phyloP scores from a whole-genome alignment of 2,888 invertebrate species.

The Crematogaster levior region DNA sequence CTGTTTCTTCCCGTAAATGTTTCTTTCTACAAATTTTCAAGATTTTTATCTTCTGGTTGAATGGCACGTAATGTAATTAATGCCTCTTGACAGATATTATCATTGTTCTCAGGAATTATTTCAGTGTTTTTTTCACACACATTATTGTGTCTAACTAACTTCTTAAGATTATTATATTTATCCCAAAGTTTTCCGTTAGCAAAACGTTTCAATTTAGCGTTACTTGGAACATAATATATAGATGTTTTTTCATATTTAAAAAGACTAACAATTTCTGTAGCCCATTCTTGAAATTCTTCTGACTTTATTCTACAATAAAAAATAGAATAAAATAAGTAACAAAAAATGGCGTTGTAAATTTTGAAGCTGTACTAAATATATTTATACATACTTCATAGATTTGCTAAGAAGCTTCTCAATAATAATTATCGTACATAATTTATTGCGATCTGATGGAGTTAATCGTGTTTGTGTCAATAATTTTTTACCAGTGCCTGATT shows the following conservation, averaged over 20 bases:
- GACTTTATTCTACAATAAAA: not conserved
- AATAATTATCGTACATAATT: not conserved
- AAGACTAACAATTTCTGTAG: not conserved
- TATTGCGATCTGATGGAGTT: slow-evolving; percentile 13
- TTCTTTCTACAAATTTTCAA: not conserved
- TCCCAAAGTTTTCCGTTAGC: slow-evolving; percentile 23
- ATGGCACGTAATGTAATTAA: not conserved
- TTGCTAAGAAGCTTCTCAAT: slow-evolving; percentile 8
- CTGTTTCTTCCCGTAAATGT: not conserved
- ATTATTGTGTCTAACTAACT: not conserved
- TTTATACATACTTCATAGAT: slow-evolving; percentile 3
- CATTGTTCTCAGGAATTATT: not conserved
- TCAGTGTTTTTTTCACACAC: not conserved
- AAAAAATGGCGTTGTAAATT: too few relatives aligned
- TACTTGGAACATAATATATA: slow-evolving; percentile 52
- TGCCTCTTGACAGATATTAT: not conserved
- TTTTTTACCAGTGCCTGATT: not conserved
- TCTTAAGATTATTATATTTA: slow-evolving; percentile 25
- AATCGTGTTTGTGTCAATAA: not conserved
- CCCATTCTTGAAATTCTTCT: not conserved
- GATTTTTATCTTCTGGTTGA: not conserved
- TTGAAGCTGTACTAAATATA: too few relatives aligned
- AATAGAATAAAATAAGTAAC: not conserved
- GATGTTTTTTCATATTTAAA: slow-evolving; percentile 5
- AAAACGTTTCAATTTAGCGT: slow-evolving; percentile 17